Evolutionary conservation across 1,140 invertebrate species (phyloP).

Genomic region (Pararge aegeria): DNA sequence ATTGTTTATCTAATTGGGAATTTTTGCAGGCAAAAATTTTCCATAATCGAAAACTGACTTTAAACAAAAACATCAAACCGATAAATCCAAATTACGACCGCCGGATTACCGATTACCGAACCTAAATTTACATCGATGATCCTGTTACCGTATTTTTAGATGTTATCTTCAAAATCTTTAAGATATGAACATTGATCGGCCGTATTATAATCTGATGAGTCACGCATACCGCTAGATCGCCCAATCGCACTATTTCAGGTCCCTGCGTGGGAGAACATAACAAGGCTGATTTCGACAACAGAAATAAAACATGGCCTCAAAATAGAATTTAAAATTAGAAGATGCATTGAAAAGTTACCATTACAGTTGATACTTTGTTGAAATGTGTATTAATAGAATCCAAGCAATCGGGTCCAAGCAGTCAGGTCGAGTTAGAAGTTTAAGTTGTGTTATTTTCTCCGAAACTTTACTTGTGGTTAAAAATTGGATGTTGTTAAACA

Average conservation of each 20-base stretch:
- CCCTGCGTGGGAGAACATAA: slow-evolving; percentile 64
- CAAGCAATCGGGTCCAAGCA: not conserved
- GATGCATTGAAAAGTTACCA: slow-evolving; percentile 35
- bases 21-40: not conserved
- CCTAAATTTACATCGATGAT: not conserved
- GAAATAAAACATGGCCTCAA: slow-evolving; percentile 46
- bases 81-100: not conserved
- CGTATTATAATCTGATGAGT: slow-evolving; percentile 35
- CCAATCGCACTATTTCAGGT: slow-evolving; percentile 52
- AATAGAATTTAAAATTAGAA: slow-evolving; percentile 60
- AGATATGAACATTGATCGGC: slow-evolving; percentile 15
- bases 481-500: no score
- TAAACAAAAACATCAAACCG: not conserved
- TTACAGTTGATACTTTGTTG: slow-evolving; percentile 22
- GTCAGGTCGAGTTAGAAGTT: not conserved
- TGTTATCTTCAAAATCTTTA: slow-evolving; percentile 14
- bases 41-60: not conserved
- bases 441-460: not conserved
- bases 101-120: not conserved
- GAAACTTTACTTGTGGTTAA: no score
- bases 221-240: slow-evolving; percentile 46
- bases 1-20: no score
- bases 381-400: slow-evolving; percentile 25
- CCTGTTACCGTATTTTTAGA: slow-evolving; percentile 23
- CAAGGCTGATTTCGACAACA: slow-evolving; percentile 68